These are phyloP conservation scores for Trachelus iudaicus DNA, from an alignment of 2,888 invertebrate genomes.

Conservation along the genomic window DNA sequence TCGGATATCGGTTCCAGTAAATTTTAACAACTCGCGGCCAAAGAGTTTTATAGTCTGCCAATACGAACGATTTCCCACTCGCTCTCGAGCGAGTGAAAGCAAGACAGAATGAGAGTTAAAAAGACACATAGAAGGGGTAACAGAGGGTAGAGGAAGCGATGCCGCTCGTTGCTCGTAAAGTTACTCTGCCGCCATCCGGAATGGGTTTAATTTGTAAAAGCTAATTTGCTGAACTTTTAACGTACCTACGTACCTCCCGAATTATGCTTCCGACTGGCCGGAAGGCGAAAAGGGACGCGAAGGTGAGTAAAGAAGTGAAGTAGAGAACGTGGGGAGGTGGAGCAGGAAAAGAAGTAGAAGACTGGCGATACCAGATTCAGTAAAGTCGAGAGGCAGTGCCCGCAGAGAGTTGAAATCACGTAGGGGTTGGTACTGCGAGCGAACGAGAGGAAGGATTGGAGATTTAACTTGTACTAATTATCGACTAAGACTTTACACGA, in stretches of 20 bases:
- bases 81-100: background rate
- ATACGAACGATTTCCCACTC: slow-evolving; percentile 33
- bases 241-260: slow-evolving; percentile 17
- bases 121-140: slow-evolving; percentile 5
- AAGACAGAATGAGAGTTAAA: background rate
- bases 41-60: slow-evolving; percentile 49
- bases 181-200: slow-evolving; percentile 25
- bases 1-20: slow-evolving; percentile 45
- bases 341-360: background rate
- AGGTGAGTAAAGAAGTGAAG: background rate
- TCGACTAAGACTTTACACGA: background rate
- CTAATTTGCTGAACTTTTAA: slow-evolving; percentile 60
- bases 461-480: slow-evolving; percentile 32
- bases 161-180: slow-evolving; percentile 15
- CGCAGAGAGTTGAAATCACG: background rate
- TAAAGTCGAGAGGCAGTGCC: background rate
- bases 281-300: slow-evolving; percentile 25
- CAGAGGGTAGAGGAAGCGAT: slow-evolving; percentile 4
- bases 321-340: background rate
- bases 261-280: slow-evolving; percentile 23
- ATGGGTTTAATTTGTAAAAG: slow-evolving; percentile 61
- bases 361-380: background rate
- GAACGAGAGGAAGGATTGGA: background rate
- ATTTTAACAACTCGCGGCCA: slow-evolving; percentile 38
- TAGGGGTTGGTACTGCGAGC: background rate